These are phyloP conservation scores for Propithecus deckenii DNA, from an alignment of 2,797 vertebrate species.

Conservation along the genomic window DNA sequence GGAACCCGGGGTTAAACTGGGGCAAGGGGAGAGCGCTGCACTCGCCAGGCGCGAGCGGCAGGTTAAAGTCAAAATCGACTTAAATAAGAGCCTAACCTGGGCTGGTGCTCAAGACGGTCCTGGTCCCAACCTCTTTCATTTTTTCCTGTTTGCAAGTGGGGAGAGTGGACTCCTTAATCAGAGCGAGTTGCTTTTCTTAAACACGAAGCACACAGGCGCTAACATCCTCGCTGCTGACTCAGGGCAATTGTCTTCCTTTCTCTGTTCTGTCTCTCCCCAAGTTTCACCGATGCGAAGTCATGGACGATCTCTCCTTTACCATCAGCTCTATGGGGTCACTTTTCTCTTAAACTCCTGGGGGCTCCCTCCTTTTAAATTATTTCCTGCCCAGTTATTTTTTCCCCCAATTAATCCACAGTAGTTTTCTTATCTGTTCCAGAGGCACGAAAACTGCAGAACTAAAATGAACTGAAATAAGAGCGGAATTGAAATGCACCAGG, in stretches of 20 bases:
- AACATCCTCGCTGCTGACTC: background rate
- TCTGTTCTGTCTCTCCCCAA: background rate
- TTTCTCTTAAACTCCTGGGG: background rate
- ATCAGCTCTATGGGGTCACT: background rate
- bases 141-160: background rate
- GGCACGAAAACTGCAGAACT: background rate
- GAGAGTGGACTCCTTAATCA: background rate
- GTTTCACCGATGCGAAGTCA: background rate
- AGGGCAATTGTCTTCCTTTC: background rate
- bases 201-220: background rate
- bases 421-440: background rate
- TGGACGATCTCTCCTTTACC: background rate
- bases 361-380: background rate
- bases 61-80: background rate
- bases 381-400: background rate
- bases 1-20: background rate
- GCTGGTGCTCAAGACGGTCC: rapidly evolving
- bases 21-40: background rate
- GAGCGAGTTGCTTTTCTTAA: background rate
- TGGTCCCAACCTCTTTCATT: too few species aligned
- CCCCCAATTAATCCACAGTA: background rate
- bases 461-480: background rate
- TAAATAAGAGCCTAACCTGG: background rate
- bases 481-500: background rate
- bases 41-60: rapidly evolving